Percentiles rank a stretch among this genome's conserved stretches.
These are phyloP conservation scores for Pharmacophagus antenor DNA, from an alignment of 2,888 invertebrate species.

Conservation along the genomic window DNA sequence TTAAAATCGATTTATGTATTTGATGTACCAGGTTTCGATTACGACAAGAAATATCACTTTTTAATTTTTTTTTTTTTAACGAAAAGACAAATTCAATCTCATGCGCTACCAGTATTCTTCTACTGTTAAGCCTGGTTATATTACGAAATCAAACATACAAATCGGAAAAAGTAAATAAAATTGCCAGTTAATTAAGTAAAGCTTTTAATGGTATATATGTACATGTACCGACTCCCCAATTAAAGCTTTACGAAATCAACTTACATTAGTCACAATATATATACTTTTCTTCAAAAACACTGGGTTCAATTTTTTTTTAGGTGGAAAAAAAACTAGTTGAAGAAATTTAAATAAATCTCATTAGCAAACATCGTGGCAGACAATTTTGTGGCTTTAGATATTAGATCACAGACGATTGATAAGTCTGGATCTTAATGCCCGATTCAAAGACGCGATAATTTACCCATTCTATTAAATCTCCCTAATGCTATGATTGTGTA, in stretches of 20 bases:
- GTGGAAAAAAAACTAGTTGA: not conserved
- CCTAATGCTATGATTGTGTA: not conserved
- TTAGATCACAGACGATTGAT: slow-evolving; percentile 23
- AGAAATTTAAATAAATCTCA: not conserved
- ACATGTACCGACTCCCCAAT: no score
- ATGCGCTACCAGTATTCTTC: not conserved
- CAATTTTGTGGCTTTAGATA: not conserved
- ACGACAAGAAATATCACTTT: no score
- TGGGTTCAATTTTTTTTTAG: no score
- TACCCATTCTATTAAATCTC: not conserved
- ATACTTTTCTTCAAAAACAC: no score
- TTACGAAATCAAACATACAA: not conserved
- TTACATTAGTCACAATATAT: no score
- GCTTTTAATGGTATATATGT: no score
- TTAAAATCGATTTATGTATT: not conserved
- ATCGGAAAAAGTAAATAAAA: not conserved
- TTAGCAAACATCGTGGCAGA: slow-evolving; percentile 2
- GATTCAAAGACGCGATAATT: slow-evolving; percentile 3
- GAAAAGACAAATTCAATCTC: no score
- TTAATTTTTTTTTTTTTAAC: no score
- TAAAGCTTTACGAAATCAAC: not conserved
- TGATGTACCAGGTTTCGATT: not conserved
- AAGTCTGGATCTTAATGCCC: slow-evolving; percentile 13
- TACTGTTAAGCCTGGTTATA: not conserved
- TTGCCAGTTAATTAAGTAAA: not conserved